These are phyloP conservation scores for Urophycis tenuis DNA, from an alignment of 2,797 vertebrate genomes.

Conservation along the genomic window DNA sequence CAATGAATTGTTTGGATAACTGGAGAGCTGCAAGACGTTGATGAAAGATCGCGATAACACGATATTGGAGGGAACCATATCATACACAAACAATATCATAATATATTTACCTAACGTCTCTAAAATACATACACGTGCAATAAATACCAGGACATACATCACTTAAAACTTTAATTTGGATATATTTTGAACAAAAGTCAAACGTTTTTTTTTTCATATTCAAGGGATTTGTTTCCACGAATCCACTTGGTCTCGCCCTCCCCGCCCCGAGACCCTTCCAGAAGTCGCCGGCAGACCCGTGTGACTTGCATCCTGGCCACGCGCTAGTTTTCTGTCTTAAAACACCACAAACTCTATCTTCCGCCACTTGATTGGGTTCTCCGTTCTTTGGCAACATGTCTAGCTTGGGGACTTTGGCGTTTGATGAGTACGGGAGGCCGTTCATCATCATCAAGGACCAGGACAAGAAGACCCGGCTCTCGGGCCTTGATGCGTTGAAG, in stretches of 20 bases:
- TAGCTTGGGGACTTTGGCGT: constrained; percentile 85
- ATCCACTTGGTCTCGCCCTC: constrained; percentile 59
- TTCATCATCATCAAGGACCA: constrained; percentile 98
- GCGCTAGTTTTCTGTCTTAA: constrained; percentile 22
- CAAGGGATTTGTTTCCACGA: not conserved
- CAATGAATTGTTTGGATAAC: not conserved
- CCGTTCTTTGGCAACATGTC: constrained; percentile 72
- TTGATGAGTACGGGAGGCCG: constrained; percentile 95
- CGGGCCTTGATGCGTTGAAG: constrained; percentile 91
- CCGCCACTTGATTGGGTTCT: constrained; percentile 11
- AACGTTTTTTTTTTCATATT: not conserved
- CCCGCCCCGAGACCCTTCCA: constrained; percentile 71
- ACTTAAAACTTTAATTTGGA: not conserved
- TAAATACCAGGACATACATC: not conserved
- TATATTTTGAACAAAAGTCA: not conserved
- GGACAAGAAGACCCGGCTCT: constrained; percentile 88
- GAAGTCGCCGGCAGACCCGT: constrained; percentile 64
- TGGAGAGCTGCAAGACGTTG: constrained; percentile 46
- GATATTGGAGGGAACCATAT: constrained; percentile 64
- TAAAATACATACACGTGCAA: not conserved
- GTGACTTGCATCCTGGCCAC: constrained; percentile 40
- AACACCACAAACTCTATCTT: not conserved
- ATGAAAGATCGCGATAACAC: constrained; percentile 15
- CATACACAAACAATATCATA: not conserved
- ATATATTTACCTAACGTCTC: not conserved